A percentile compares a stretch with the other conserved stretches of the same genome.
Conservation (phyloP, 2,113 vertebrate genomes). For the Isichthys henryi region DNA sequence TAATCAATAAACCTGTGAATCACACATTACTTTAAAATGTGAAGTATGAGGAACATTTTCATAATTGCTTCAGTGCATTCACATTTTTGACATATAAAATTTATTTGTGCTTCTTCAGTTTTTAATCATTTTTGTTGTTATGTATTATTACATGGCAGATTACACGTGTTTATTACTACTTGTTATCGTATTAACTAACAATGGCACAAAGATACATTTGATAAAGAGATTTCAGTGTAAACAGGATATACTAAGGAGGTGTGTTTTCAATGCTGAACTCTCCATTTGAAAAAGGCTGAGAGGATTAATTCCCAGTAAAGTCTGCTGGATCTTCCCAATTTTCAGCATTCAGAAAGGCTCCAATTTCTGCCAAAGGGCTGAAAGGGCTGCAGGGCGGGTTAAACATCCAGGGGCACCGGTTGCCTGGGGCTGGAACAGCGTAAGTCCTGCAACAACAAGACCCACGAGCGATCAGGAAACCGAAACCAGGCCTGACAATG, state of each 20-base stretch:
- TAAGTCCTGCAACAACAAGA: background rate
- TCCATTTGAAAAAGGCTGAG: background rate
- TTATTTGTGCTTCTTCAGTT: background rate
- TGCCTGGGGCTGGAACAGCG: constrained; percentile 50
- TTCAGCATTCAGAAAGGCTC: background rate
- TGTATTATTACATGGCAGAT: background rate
- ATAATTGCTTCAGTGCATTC: too few species aligned
- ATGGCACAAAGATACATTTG: background rate
- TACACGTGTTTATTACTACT: background rate
- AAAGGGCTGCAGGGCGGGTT: constrained; percentile 80
- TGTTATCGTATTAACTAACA: background rate
- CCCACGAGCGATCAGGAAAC: background rate
- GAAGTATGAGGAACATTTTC: too few species aligned
- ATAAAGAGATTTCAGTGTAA: background rate
- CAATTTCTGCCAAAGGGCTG: constrained; percentile 55
- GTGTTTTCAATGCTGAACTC: background rate
- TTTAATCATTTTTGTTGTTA: background rate
- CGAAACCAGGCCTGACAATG: background rate
- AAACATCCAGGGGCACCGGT: constrained; percentile 79
- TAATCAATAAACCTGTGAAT: too few species aligned
- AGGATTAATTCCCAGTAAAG: background rate
- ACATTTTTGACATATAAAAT: background rate
- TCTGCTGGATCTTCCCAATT: background rate
- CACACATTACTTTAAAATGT: too few species aligned
- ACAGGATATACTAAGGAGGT: background rate